Conservation (phyloP, 2,888 invertebrate genomes). For the Mesopsocus fuscifrons region DNA sequence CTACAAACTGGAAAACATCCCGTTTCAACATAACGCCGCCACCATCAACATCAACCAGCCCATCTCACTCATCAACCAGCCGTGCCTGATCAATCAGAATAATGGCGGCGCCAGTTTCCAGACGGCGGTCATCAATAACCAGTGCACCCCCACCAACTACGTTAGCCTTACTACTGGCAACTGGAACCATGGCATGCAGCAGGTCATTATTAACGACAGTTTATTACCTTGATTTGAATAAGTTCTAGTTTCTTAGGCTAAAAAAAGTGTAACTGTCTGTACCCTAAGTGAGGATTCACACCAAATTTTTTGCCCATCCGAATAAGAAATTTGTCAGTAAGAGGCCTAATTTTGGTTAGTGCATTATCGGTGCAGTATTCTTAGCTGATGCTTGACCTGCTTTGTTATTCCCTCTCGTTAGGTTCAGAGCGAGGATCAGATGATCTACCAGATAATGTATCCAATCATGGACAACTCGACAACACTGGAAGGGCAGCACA, state of each 20-base stretch:
- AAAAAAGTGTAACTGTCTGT: too few species aligned
- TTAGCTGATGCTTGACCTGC: too few species aligned
- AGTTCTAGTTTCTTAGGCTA: neutral
- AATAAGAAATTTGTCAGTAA: too few species aligned
- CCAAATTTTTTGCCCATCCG: too few species aligned
- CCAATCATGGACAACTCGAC: slow-evolving; percentile 5
- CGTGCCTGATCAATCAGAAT: slow-evolving; percentile 7
- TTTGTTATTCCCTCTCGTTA: too few species aligned
- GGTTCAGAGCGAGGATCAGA: slow-evolving; percentile 8
- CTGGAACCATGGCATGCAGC: slow-evolving; percentile 7
- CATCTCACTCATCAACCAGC: slow-evolving; percentile 5
- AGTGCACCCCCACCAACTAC: slow-evolving; percentile 7
- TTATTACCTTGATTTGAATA: neutral
- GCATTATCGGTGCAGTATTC: too few species aligned
- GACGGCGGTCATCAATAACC: slow-evolving; percentile 2
- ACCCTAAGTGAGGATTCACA: too few species aligned
- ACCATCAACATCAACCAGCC: slow-evolving; percentile 5
- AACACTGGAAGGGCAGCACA: slow-evolving; percentile 5
- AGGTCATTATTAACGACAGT: neutral
- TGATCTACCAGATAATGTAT: slow-evolving; percentile 9
- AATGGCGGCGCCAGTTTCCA: neutral
- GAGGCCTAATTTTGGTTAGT: too few species aligned
- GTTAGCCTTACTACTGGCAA: neutral
- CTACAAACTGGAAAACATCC: slow-evolving; percentile 7
- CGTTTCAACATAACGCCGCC: neutral